phyloP scores from a whole-genome alignment of 2,113 vertebrate species.

The Pseudopipra pipra region DNA sequence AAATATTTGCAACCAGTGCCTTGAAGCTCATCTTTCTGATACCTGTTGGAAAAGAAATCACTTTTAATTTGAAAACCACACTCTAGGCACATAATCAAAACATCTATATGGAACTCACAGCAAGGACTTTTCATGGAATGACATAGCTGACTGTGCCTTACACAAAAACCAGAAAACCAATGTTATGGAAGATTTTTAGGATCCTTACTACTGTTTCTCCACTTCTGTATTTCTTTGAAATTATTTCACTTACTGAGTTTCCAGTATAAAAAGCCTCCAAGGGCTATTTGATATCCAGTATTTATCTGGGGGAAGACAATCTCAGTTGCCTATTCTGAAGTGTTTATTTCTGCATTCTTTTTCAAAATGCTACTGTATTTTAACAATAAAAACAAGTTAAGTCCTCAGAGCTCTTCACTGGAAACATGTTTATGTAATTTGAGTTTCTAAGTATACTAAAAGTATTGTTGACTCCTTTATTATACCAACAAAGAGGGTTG shows the following conservation, averaged over 20 bases:
- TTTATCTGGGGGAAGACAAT: neutral
- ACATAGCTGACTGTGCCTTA: neutral
- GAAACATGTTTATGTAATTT: neutral
- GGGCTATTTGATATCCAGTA: neutral
- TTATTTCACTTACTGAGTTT: neutral
- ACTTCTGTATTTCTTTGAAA: neutral
- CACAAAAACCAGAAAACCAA: neutral
- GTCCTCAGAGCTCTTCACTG: neutral
- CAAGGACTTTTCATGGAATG: neutral
- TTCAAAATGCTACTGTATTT: neutral
- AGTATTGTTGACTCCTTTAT: neutral
- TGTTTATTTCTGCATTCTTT: neutral
- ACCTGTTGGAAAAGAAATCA: neutral
- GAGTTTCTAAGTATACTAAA: neutral
- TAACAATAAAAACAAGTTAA: neutral
- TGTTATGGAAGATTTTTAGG: neutral
- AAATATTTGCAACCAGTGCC: neutral
- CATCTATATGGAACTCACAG: neutral
- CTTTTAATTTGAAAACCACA: neutral
- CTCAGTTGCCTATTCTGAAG: neutral
- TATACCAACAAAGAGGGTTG: neutral
- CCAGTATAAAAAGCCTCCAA: neutral
- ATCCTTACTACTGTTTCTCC: neutral
- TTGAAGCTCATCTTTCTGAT: neutral
- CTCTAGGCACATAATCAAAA: neutral